Evolutionary conservation across 1,140 invertebrate genomes (phyloP), one percentile per base, ranked within the genome.

Genomic region (Dermatophagoides farinae): DNA sequence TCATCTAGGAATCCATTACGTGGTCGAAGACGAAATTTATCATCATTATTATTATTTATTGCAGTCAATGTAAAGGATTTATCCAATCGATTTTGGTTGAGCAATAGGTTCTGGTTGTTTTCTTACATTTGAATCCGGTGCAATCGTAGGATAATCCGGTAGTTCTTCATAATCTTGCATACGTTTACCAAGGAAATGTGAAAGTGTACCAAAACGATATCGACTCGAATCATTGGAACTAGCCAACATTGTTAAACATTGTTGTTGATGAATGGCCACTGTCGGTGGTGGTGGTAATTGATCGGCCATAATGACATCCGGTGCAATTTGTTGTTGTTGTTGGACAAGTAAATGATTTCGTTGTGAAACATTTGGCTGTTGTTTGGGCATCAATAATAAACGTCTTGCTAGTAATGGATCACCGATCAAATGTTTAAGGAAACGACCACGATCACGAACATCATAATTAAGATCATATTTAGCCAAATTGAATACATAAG

Each of bases 401-500:
- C 40, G 9, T 20, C 25, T 55, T 4, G 63, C 55, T 39, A 65
- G 39, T 39, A 16, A 25, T 14, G 23, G 14, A 12, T 62, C 44
- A 40, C 23, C 61, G 5, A 92, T 79, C 65, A 96, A 84, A 38
- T 83, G 81, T 23, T 81, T 78, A 18, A 97, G 73, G 67, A 96
- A 84, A 22, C 93, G 74, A 2, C 88, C 86, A 1, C 92, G 76
- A 75, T 99, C 96, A 43, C 96, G 76, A 44, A 98, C 92, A 74
- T 98, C 95, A 70, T 99, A 98, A 72, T 91, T 96, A 55, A 85
- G 82, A 76, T 99, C 96, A 71, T 97, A 99, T 67, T 92, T 88
- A 0, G 96, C 93, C 67, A 98, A 75, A 68, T 90, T 90, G 64
- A 97, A 85, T 6, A 97, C 82, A 72, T 99, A 98, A 68, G 89